A percentile compares a stretch with the other conserved stretches of the same genome.
Evolutionary conservation across 2,113 vertebrate genomes (phyloP).

Genomic region (Nothobranchius kuhntae): DNA sequence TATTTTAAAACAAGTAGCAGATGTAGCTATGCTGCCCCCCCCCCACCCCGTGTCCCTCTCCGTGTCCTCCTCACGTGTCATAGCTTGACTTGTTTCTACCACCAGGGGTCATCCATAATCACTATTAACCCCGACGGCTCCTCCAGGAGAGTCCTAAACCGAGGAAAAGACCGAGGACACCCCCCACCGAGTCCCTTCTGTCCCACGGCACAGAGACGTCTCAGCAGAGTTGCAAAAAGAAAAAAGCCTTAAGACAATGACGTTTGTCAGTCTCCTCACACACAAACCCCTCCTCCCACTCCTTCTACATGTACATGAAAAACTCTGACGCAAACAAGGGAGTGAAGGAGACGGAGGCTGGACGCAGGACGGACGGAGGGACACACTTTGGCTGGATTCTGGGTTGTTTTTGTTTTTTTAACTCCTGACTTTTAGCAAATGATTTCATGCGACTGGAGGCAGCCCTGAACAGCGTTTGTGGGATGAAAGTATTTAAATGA

Average conservation of each 20-base stretch:
- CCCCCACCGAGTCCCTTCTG: not conserved
- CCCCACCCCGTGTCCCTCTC: conserved; percentile 36
- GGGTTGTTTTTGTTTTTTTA: conserved; percentile 42
- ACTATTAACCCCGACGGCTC: conserved; percentile 78
- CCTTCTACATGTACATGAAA: conserved; percentile 49
- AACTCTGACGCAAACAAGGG: conserved; percentile 26
- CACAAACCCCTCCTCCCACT: conserved; percentile 19
- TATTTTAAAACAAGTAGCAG: conserved; percentile 75
- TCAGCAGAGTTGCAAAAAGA: conserved; percentile 48
- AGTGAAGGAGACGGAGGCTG: not conserved
- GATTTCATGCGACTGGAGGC: conserved; percentile 17
- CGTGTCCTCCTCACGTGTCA: conserved; percentile 72
- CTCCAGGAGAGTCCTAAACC: conserved; percentile 22
- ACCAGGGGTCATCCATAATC: conserved; percentile 98
- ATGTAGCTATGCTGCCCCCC: conserved; percentile 73
- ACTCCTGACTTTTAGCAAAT: conserved; percentile 63
- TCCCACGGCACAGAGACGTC: conserved; percentile 42
- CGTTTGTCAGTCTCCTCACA: conserved; percentile 55
- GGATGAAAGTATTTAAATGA: conserved; percentile 57
- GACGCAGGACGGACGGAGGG: not conserved
- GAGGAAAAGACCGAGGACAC: conserved; percentile 45
- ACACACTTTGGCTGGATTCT: conserved; percentile 68
- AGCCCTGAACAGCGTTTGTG: not conserved
- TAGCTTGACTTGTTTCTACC: conserved; percentile 91
- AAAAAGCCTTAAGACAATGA: conserved; percentile 78